Conservation (phyloP, 2,113 vertebrate genomes). For the Entelurus aequoreus region DNA sequence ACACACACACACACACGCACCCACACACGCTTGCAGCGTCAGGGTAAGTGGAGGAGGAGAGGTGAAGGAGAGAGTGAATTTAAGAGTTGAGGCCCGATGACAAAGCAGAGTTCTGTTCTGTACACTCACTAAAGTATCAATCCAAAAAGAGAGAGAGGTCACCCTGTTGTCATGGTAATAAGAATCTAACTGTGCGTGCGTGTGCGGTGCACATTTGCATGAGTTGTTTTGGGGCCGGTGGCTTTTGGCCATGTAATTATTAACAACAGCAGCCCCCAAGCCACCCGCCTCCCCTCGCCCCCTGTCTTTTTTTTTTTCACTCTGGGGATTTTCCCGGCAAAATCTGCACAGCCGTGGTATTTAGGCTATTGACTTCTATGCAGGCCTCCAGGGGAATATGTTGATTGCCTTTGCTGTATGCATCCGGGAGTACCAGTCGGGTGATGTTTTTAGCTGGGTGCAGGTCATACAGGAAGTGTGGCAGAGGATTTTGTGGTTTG, state of each 20-base stretch:
- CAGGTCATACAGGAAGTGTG: not conserved
- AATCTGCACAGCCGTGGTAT: constrained; percentile 27
- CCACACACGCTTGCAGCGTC: constrained; percentile 24
- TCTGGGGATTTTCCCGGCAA: constrained; percentile 23
- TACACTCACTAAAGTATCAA: constrained; percentile 19
- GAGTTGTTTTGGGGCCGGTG: constrained; percentile 15
- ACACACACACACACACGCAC: constrained; percentile 6
- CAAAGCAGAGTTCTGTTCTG: constrained; percentile 43
- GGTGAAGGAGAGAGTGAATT: constrained; percentile 33
- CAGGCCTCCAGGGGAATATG: constrained; percentile 18
- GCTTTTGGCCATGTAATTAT: constrained; percentile 32
- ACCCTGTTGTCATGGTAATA: constrained; percentile 43
- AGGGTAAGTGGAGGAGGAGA: constrained; percentile 37
- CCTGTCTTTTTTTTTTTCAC: not conserved
- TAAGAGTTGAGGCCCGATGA: constrained; percentile 36
- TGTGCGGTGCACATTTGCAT: constrained; percentile 5
- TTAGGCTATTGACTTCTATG: constrained; percentile 23
- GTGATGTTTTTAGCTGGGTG: not conserved
- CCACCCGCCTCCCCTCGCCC: no score
- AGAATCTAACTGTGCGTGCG: constrained; percentile 21
- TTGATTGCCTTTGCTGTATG: constrained; percentile 8
- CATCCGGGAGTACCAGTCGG: not conserved
- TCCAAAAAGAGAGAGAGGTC: constrained; percentile 30
- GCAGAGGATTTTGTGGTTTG: not conserved
- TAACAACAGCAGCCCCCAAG: not conserved